phyloP scores from a whole-genome alignment of 2,113 vertebrate genomes.

The Poeciliopsis retropinna region DNA sequence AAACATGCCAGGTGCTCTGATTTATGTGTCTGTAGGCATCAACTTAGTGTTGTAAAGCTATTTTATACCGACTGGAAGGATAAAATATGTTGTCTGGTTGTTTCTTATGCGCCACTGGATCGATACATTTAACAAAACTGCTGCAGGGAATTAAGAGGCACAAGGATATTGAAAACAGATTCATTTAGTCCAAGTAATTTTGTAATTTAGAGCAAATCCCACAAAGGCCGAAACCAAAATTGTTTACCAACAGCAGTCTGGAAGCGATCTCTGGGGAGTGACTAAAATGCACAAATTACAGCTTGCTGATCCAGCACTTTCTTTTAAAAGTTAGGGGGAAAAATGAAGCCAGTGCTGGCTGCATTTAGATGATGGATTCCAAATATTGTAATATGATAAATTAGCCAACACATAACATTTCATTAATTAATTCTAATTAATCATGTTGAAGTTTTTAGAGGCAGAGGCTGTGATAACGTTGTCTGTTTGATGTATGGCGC shows the following conservation, averaged over 20 bases:
- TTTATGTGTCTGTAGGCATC: not conserved
- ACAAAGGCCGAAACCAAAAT: slow-evolving; percentile 56
- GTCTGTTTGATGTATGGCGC: slow-evolving; percentile 77
- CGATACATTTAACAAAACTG: slow-evolving; percentile 48
- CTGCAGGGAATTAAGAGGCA: slow-evolving; percentile 49
- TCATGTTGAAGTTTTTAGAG: slow-evolving; percentile 76
- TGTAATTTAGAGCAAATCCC: slow-evolving; percentile 29
- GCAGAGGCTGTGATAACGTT: slow-evolving; percentile 74
- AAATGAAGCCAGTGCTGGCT: slow-evolving; percentile 53
- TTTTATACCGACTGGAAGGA: too few relatives aligned
- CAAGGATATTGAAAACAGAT: slow-evolving; percentile 29
- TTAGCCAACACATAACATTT: slow-evolving; percentile 73
- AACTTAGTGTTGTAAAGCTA: not conserved
- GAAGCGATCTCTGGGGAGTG: slow-evolving; percentile 42
- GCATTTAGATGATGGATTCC: slow-evolving; percentile 73
- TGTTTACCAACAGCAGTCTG: slow-evolving; percentile 60
- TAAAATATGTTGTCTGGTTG: too few relatives aligned
- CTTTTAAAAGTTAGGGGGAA: slow-evolving; percentile 15
- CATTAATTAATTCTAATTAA: slow-evolving; percentile 81
- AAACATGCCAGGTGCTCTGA: slow-evolving; percentile 2
- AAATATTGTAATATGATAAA: slow-evolving; percentile 79
- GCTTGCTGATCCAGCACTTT: slow-evolving; percentile 68
- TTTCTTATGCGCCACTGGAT: slow-evolving; percentile 20
- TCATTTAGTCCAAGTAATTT: slow-evolving; percentile 19
- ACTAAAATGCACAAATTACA: slow-evolving; percentile 56